Evolutionary conservation across 1,140 invertebrate genomes (phyloP), one percentile per base, ranked within the genome.

Genomic region (Drosophila auraria): DNA sequence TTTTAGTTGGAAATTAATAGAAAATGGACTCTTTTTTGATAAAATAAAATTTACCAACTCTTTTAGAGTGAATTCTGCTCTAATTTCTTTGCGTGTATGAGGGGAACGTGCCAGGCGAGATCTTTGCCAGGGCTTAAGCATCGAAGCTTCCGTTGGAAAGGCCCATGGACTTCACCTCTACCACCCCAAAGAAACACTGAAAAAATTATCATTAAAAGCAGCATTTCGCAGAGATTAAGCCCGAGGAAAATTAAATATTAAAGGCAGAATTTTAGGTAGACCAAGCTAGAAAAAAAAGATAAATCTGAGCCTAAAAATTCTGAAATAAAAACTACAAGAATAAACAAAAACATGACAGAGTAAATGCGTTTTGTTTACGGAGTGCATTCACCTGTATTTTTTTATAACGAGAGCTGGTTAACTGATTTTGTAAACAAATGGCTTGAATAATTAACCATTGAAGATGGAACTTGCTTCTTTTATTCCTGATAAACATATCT

Each of bases 61-160:
- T 11, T 36, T 36, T 0, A 36, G 30, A 9, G 8, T 11, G 2
- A 36, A 25, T 1, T 27, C n/a, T 36, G 15, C 3, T 27, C 6
- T 17, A 17, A 58, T 27, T 45, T 59, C 23, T 45, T 14, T 8
- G 17, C 3, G 54, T 57, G 38, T 23, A 3, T 14, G 9, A 56
- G 36, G 47, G 27, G 63, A 69, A 69, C 66, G 66, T 69, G 66
- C 63, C 63, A 47, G 25, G 25, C 25, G 66, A 69, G 64, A 69
- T 69, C 47, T 69, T 69, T 30, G n/a, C 36, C 36, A 57, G 54
- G 45, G 57, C 17, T 42, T 40, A 33, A 23, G 25, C 12, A 11
- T 33, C 38, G n/a, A 42, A 27, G 62, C 65, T 69, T 69, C 65
- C 65, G 65, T 69, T 68, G 33, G 11, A 40, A 33, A 14, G 14